Conservation (phyloP, 1,140 invertebrate genomes). For the Neodiprion virginianus region DNA sequence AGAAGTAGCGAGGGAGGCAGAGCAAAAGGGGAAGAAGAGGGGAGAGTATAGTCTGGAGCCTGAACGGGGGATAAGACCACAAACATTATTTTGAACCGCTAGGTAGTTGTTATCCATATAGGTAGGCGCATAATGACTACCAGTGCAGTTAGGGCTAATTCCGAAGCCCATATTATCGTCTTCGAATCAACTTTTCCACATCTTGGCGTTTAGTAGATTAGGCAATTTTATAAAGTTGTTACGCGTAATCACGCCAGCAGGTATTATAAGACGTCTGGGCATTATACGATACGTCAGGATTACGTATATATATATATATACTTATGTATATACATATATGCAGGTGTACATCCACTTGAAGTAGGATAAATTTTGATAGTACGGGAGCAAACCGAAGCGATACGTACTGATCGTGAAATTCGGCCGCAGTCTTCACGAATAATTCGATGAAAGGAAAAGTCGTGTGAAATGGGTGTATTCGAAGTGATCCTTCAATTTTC, state of each 20-base stretch:
- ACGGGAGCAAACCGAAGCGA: too few relatives aligned
- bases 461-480: too few relatives aligned
- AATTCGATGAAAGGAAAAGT: too few relatives aligned
- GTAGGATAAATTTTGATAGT: too few relatives aligned
- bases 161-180: conserved; percentile 52
- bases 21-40: conserved; percentile 29
- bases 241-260: conserved; percentile 45
- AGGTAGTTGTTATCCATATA: conserved; percentile 48
- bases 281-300: neutral
- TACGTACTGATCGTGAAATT: too few relatives aligned
- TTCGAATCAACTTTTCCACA: conserved; percentile 60
- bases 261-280: conserved; percentile 36
- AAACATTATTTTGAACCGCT: conserved; percentile 55
- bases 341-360: too few relatives aligned
- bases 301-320: too few relatives aligned
- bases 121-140: conserved; percentile 45
- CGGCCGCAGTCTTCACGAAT: too few relatives aligned
- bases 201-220: conserved; percentile 46
- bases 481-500: neutral
- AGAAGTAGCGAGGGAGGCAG: neutral
- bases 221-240: conserved; percentile 57
- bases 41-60: conserved; percentile 27
- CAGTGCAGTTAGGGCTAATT: conserved; percentile 50
- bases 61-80: conserved; percentile 31
- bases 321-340: too few relatives aligned